These are phyloP conservation scores for Triops cancriformis DNA, from an alignment of 1,140 invertebrate species.

Conservation along the genomic window DNA sequence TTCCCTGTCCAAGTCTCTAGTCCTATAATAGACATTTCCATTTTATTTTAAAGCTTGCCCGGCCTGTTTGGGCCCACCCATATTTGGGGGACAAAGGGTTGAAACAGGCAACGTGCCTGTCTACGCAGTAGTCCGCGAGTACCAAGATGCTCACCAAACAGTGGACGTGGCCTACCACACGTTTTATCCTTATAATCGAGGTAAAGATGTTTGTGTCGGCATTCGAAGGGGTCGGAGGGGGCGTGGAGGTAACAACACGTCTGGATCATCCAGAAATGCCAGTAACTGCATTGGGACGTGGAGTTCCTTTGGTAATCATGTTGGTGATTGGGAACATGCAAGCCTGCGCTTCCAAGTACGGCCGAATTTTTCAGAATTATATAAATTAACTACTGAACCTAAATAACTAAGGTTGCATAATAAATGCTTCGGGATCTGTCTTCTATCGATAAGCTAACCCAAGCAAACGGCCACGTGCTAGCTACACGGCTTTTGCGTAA, in stretches of 20 bases:
- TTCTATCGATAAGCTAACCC: no score
- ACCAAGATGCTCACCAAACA: conserved; percentile 29
- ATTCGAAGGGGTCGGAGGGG: conserved; percentile 12
- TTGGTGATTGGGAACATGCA: conserved; percentile 26
- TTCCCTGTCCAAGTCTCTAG: no score
- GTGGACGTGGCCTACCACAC: conserved; percentile 30
- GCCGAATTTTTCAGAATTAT: not conserved
- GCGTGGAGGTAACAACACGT: not conserved
- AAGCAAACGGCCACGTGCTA: no score
- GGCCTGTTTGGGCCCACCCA: conserved; percentile 21
- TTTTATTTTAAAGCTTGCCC: conserved; percentile 21
- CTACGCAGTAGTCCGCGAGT: conserved; percentile 30
- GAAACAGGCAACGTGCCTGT: conserved; percentile 26
- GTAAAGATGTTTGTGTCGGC: conserved; percentile 32
- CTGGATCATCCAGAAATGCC: not conserved
- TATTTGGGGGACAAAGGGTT: conserved; percentile 27
- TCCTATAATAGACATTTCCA: no score
- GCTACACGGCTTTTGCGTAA: no score
- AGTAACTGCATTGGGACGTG: conserved; percentile 21
- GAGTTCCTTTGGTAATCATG: conserved; percentile 24
- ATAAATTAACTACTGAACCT: no score
- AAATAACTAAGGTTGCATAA: no score
- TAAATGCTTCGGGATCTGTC: no score
- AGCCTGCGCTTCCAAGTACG: conserved; percentile 22
- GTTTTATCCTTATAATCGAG: conserved; percentile 32